Conservation (phyloP, 2,797 vertebrate species). For the Tokudaia tokunoshimensis region DNA sequence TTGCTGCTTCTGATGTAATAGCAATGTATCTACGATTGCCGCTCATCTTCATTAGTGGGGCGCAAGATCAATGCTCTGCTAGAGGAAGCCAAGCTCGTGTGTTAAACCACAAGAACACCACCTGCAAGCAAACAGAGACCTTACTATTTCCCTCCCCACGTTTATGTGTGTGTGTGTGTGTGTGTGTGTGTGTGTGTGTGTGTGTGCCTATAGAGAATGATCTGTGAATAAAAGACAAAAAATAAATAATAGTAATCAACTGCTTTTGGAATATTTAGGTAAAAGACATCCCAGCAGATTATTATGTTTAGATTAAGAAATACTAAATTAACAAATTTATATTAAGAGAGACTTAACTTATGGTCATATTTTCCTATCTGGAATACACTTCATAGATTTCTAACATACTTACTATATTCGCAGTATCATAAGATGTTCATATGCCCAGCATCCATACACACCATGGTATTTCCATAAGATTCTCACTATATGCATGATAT, state of each 20-base stretch:
- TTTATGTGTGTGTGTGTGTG: not conserved
- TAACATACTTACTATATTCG: not conserved
- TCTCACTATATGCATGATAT: not conserved
- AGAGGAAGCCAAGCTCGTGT: not conserved
- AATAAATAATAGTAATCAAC: constrained; percentile 27
- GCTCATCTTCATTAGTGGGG: not conserved
- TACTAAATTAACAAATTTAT: not conserved
- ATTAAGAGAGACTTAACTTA: not conserved
- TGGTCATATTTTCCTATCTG: not conserved
- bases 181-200: not conserved
- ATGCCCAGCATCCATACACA: not conserved
- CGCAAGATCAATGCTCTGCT: not conserved
- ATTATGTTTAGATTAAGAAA: constrained; percentile 29
- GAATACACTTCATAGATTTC: not conserved
- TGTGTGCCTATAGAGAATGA: not conserved
- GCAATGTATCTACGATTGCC: no score
- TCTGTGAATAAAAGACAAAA: not conserved
- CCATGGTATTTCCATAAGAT: not conserved
- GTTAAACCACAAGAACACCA: not conserved
- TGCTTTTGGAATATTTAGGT: constrained; percentile 20
- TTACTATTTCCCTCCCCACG: not conserved
- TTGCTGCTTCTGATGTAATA: not conserved
- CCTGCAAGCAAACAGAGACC: not conserved
- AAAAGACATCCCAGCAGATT: constrained; percentile 6
- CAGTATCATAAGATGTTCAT: not conserved